Base-by-base conservation (phyloP, 2,797 vertebrate genomes). In the Tauraco hartlaubi region DNA sequence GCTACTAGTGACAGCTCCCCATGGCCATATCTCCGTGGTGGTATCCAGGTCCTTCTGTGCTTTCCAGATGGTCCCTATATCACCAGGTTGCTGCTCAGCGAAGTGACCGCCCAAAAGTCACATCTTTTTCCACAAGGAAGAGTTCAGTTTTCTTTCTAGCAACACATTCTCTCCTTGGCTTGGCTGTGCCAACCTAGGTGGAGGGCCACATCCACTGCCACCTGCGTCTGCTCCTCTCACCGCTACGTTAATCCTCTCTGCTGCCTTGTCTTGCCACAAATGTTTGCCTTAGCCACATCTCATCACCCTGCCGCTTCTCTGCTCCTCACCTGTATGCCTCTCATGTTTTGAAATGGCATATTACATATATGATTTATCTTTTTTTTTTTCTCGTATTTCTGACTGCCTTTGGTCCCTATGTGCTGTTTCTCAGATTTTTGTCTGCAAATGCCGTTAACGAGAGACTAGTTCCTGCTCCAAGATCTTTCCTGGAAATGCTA, bases 341-440 rank as follows among this genome's bases (percentile, higher is more conserved):
- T 79, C 68, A 44, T 9, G 49, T 77, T 92, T 85, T 86, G 73
- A 90, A 95, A 80, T 6, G 90, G 31, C 29, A 59, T 22, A 62
- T 61, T 31, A 61, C 29, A 35, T 26, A 35, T 26, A 37, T 0
- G 1, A 73, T 21, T 21, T 62, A 54, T 51, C 43, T 62, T 75
- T 6, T 12, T 13, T 83, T 87, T 79, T 44, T 44, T 4, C 31
- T 67, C 5, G 0, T 41, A 33, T 82, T 87, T 85, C 78, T 86
- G 41, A 56, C 35, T 48, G 71, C 25, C 61, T 62, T 83, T 66
- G 13, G 69, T 80, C 43, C 69, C 23, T 81, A 6, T 17, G 26
- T 71, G 73, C 58, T 71, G 23, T n/a, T 92, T 90, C 64, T 90
- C 33, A 84, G 16, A 72, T 41, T 74, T 89, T 94, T 88, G 76